Evolutionary conservation across 2,888 invertebrate species (phyloP), one percentile per base, ranked within the genome.

Genomic region (Endotricha flammealis): DNA sequence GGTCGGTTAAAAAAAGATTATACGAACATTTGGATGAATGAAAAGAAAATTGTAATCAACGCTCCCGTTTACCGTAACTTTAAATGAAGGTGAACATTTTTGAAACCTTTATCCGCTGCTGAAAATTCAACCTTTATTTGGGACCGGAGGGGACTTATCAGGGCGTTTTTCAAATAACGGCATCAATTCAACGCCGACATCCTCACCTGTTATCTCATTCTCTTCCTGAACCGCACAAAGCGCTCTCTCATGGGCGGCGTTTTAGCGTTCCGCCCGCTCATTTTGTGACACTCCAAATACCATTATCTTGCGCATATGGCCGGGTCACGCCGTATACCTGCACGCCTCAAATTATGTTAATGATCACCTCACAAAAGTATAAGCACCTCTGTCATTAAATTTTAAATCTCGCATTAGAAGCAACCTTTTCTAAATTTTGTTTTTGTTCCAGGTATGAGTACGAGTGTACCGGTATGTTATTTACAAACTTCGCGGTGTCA

Each of bases 81-180:
- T 65, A 67, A 74, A 75, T 70, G 71, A 71, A 70, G 64, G 69
- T 64, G 63, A 67, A 69, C 61, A 64, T 70, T 76, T 70, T 72
- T 66, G 60, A 63, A 64, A 67, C 67, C 67, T 70, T 74, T 68
- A 67, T 63, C 64, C 62, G 53, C 44, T 42, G 49, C 53, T 62
- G 62, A 65, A 64, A 65, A 65, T 64, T 64, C 64, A 53, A 60
- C 68, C 66, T 70, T 71, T 70, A 71, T 73, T 76, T 61, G 61
- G 56, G 60, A 58, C 65, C 62, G 64, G 68, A 62, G 67, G 63
- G 69, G 73, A 71, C 73, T 77, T 78, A 78, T 77, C 76, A 63
- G 70, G 58, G 61, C 61, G 66, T 73, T 78, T 74, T 78, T 73
- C 72, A 64, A 78, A 77, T 76, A 74, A 70, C 68, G 63, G 62